These are phyloP conservation scores for Bombylius major DNA, from an alignment of 2,888 invertebrate genomes.

Conservation along the genomic window DNA sequence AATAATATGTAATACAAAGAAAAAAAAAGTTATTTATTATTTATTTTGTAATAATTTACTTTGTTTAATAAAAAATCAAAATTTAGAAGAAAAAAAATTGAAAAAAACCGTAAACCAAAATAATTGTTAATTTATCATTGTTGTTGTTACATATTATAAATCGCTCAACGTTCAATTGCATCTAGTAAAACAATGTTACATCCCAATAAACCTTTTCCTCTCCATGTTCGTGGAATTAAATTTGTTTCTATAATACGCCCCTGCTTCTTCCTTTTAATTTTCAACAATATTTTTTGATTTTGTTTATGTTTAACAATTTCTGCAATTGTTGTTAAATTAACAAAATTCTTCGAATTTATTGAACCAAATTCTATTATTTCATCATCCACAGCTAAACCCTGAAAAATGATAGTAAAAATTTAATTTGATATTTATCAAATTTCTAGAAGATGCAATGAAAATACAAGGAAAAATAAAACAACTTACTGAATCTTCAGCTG, in stretches of 20 bases:
- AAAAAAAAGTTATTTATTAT: no score
- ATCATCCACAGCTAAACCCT: conserved; percentile 62
- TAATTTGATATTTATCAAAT: not conserved
- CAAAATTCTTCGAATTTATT: conserved; percentile 56
- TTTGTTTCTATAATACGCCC: conserved; percentile 40
- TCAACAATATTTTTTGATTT: conserved; percentile 40
- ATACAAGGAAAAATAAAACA: no score
- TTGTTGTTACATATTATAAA: no score
- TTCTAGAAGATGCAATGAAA: not conserved
- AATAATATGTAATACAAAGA: no score
- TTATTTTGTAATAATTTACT: no score
- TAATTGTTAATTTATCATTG: no score
- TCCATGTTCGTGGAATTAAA: conserved; percentile 62
- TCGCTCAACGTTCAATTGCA: conserved; percentile 16
- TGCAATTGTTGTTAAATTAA: conserved; percentile 52
- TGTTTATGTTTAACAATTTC: conserved; percentile 51
- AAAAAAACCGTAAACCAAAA: no score
- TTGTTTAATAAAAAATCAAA: no score
- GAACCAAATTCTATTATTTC: conserved; percentile 66
- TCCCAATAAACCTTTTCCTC: conserved; percentile 65
- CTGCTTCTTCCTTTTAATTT: conserved; percentile 43
- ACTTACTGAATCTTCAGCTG: conserved; percentile 69
- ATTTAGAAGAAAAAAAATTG: no score
- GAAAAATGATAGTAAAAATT: conserved; percentile 19
- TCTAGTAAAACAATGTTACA: conserved; percentile 45